Percentiles rank a stretch among this genome's conserved stretches.
These are phyloP conservation scores for Grammomys surdaster DNA, from an alignment of 2,113 vertebrate genomes.

Conservation along the genomic window DNA sequence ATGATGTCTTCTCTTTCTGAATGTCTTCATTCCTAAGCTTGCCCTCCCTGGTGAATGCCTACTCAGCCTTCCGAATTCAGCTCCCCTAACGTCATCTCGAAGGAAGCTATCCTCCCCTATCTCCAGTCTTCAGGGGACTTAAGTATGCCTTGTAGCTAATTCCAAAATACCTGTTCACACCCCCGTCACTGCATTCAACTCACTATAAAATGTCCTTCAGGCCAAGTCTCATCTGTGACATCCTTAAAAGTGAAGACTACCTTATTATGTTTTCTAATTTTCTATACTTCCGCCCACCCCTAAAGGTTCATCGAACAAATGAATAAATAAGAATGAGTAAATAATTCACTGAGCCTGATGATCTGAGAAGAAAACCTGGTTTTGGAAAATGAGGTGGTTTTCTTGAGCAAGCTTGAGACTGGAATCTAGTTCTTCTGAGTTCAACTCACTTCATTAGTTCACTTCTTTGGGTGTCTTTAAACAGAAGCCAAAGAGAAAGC, in stretches of 20 bases:
- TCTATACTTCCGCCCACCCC: background rate
- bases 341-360: background rate
- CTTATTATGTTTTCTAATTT: slow-evolving; percentile 11
- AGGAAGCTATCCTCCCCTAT: background rate
- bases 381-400: background rate
- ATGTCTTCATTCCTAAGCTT: background rate
- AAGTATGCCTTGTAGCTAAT: slow-evolving; percentile 11
- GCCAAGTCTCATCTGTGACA: background rate
- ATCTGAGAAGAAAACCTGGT: background rate
- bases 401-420: background rate
- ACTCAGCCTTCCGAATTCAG: slow-evolving; percentile 19
- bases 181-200: background rate
- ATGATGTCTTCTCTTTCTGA: background rate
- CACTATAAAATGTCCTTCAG: slow-evolving; percentile 14
- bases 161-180: slow-evolving; percentile 5
- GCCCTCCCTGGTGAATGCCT: slow-evolving; percentile 21
- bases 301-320: background rate
- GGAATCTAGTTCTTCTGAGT: background rate
- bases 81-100: background rate
- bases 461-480: background rate
- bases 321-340: slow-evolving; percentile 2
- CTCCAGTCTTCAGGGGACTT: slow-evolving; percentile 3
- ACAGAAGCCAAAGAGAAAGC: slow-evolving; percentile 17
- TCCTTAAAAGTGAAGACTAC: background rate
- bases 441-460: background rate